These are phyloP conservation scores for Allobates femoralis DNA, from an alignment of 2,797 vertebrate species.

Conservation along the genomic window DNA sequence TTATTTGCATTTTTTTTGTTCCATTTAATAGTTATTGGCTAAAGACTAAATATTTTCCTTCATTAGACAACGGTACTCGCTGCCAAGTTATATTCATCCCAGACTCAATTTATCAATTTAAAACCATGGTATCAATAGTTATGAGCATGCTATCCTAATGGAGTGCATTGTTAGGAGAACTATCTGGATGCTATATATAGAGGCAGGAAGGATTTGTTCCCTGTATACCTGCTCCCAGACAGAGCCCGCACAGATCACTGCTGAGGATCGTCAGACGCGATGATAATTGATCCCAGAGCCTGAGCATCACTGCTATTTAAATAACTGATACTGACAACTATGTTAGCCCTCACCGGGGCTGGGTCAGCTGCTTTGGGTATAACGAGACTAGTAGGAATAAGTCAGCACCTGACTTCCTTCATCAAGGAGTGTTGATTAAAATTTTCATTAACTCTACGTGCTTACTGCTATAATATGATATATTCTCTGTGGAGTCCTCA, in stretches of 20 bases:
- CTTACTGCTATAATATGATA: not conserved
- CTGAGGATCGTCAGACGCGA: not conserved
- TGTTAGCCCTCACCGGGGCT: not conserved
- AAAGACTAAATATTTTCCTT: not conserved
- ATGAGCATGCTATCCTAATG: not conserved
- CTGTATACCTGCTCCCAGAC: slow-evolving; percentile 13
- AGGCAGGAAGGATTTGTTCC: slow-evolving; percentile 1
- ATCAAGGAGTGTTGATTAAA: not conserved
- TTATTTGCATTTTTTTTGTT: not conserved
- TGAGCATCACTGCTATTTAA: not conserved
- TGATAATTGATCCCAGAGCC: slow-evolving; percentile 31
- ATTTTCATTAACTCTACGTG: not conserved
- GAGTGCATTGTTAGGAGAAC: not conserved
- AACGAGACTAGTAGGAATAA: not conserved
- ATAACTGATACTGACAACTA: not conserved
- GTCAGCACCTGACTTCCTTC: slow-evolving; percentile 2
- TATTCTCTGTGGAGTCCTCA: not conserved
- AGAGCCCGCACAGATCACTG: not conserved
- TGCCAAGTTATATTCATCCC: not conserved
- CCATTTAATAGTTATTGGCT: not conserved
- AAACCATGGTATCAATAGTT: not conserved
- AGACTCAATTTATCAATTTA: slow-evolving; percentile 7
- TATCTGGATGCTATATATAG: not conserved
- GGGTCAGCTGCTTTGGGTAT: not conserved
- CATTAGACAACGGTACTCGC: not conserved